phyloP scores from a whole-genome alignment of 2,797 vertebrate genomes.

The Sandelia bainsii region DNA sequence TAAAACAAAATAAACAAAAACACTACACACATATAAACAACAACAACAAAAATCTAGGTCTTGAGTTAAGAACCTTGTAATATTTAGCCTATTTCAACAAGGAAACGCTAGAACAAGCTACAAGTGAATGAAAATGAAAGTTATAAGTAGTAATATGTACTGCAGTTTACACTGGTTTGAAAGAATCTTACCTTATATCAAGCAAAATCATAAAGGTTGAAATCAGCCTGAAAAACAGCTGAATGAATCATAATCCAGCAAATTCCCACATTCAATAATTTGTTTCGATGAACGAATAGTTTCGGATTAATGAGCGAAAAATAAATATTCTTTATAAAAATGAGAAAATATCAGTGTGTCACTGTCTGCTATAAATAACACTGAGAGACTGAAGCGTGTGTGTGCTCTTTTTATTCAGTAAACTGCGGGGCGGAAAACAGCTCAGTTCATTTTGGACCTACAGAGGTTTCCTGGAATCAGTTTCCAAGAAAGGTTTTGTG shows the following conservation, averaged over 20 bases:
- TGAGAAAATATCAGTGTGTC: not conserved
- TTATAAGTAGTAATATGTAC: too few species aligned
- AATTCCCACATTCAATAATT: conserved; percentile 8
- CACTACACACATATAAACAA: not conserved
- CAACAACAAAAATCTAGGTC: not conserved
- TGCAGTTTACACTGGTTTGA: not conserved
- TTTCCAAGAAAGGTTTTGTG: conserved; percentile 79
- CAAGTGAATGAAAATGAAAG: not conserved
- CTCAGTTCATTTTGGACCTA: conserved; percentile 50
- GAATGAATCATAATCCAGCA: conserved; percentile 12
- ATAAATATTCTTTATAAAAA: conserved; percentile 10
- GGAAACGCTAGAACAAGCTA: too few species aligned
- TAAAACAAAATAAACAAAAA: conserved; percentile 9
- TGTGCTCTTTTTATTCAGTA: conserved; percentile 28
- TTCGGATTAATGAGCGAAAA: not conserved
- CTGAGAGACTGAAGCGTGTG: not conserved
- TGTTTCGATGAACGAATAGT: not conserved
- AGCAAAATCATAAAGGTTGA: conserved; percentile 53
- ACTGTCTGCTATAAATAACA: not conserved
- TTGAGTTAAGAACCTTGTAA: too few species aligned
- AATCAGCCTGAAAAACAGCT: conserved; percentile 9
- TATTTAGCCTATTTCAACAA: too few species aligned
- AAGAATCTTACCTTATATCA: conserved; percentile 70
- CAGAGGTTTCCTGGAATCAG: conserved; percentile 74
- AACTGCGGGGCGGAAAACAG: conserved; percentile 60